Evolutionary conservation across 1,140 invertebrate genomes (phyloP).

Genomic region (Rhopalosiphum maidis): DNA sequence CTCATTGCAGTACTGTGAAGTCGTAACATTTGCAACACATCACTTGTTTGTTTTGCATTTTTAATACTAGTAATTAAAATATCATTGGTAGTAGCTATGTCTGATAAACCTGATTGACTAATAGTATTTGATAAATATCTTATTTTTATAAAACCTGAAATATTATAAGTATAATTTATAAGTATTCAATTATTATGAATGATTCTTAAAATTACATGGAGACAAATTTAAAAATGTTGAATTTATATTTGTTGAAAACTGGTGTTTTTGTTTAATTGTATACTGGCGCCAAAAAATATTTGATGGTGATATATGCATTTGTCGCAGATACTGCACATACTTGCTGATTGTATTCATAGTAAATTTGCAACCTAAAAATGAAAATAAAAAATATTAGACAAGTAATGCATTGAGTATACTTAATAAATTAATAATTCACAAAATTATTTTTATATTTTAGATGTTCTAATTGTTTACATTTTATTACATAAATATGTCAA

Average conservation of each 20-base stretch:
- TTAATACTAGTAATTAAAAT: slow-evolving; percentile 56
- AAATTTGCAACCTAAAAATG: background rate
- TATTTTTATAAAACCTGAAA: background rate
- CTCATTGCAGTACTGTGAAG: slow-evolving; percentile 59
- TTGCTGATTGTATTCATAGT: slow-evolving; percentile 45
- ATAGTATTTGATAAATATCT: background rate
- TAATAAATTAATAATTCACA: too few relatives aligned
- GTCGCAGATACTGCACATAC: background rate
- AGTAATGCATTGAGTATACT: background rate
- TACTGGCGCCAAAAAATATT: background rate
- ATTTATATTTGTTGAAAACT: background rate
- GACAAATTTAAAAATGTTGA: background rate
- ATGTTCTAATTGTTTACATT: background rate
- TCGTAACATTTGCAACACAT: slow-evolving; percentile 57
- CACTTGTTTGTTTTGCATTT: slow-evolving; percentile 40
- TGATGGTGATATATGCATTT: background rate
- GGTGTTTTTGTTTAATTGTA: background rate
- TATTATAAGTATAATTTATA: background rate
- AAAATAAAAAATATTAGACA: background rate
- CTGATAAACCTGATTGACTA: background rate
- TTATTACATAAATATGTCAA: background rate
- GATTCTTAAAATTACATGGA: background rate
- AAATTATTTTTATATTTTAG: background rate
- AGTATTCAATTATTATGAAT: background rate
- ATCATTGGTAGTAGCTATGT: background rate